phyloP scores from a whole-genome alignment of 2,113 vertebrate genomes.

The Zosterops hypoxanthus region DNA sequence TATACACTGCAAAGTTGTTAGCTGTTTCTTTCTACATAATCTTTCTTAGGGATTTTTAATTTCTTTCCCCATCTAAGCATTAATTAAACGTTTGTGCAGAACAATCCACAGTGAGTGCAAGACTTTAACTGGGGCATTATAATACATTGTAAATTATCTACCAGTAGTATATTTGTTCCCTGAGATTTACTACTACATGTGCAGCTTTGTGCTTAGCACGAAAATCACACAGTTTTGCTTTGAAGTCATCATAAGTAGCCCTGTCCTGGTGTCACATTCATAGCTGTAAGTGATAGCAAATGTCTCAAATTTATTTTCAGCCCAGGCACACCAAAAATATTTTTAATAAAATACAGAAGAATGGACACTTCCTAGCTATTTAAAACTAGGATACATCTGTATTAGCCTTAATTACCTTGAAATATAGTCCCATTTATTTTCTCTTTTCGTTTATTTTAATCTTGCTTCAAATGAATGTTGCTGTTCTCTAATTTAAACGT shows the following conservation, averaged over 20 bases:
- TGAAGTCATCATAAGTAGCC: background rate
- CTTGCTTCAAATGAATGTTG: background rate
- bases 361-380: background rate
- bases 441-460: background rate
- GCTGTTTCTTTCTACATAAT: background rate
- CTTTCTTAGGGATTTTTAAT: background rate
- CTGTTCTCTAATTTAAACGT: background rate
- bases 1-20: background rate
- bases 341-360: background rate
- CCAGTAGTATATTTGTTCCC: background rate
- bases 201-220: background rate
- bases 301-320: background rate
- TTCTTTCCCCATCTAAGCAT: background rate
- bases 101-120: background rate
- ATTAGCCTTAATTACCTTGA: background rate
- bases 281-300: background rate
- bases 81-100: background rate
- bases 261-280: background rate
- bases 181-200: rapidly evolving
- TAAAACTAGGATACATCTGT: background rate
- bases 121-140: background rate
- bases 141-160: background rate
- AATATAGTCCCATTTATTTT: background rate
- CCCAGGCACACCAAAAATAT: background rate
- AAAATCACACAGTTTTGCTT: background rate